Base-by-base conservation (phyloP, 2,888 invertebrate genomes). In the Tethea ocularis region DNA sequence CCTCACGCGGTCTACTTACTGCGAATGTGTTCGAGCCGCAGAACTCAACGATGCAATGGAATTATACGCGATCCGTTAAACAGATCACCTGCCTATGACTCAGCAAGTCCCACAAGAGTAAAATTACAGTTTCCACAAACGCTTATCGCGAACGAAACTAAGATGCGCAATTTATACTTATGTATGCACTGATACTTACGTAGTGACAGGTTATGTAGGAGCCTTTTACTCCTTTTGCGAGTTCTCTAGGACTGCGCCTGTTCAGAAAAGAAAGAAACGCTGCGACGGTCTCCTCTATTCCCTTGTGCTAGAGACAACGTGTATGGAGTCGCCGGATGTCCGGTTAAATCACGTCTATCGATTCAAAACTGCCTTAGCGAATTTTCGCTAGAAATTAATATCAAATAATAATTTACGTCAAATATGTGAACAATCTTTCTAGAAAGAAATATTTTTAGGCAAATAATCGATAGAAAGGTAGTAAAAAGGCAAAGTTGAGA, bases 121-220 rank as follows among this genome's bases (percentile, higher is more conserved):
- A 53, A 58, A 63, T 73, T 66, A 62, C 67, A 65, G 72, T 64
- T 66, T 67, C 51, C 62, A 73, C 76, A 67, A 73, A 63, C 75
- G 77, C 68, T 64, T 72, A 74, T 62, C 61, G 69, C 69, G 66
- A 72, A 71, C 69, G 67, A 26, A 61, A 74, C 62, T 69, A 59
- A 63, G 76, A 68, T 64, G 80, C 77, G 72, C 78, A 78, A 74
- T 79, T 76, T 74, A 74, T 70, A 81, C 65, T 33, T 72, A 68
- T 76, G 73, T 80, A 73, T 78, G 82, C 84, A 88, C 84, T 74
- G 71, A 80, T 90, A 93, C 93, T 93, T 87, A 93, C 93, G 83
- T 91, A 91, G 85, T 92, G 86, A 93, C 93, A 93, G 93, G 93
- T 93, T 93, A 93, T 87, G 91, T 91, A 93, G 93, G 93, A 93